Evolutionary conservation across 2,888 invertebrate genomes (phyloP), one percentile per base, ranked within the genome.

Genomic region (Galerucella nymphaeae): DNA sequence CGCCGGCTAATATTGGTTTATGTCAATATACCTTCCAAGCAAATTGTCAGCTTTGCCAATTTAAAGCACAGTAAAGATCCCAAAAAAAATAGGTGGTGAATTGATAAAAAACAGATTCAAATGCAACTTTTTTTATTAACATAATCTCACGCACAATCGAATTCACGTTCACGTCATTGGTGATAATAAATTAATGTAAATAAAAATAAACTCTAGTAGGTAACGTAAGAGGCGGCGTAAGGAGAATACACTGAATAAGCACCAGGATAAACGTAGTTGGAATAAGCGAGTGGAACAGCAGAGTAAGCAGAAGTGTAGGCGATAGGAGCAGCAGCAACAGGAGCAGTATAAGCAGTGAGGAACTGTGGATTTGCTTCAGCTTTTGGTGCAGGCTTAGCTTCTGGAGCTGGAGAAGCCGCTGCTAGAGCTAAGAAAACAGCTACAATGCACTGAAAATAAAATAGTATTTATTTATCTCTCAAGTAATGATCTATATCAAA

Each of bases 211-310:
- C 10, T 53, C 11, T 53, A 53, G 53, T 53, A 53, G 9, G 53
- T 9, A 16, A 53, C 10, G 53, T 16, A 9, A 53, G 53, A 18
- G n/a, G 67, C 41, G 1, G 59, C 16, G 13, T 67, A 67, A 8
- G 67, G 67, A 13, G 67, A 67, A 50, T 67, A 67, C 8, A 45
- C 58, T 14, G 67, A 67, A 38, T 67, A 67, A n/a, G 59, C 67
- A 38, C 67, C 30, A 18, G 67, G 18, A 18, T 67, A 67, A n/a
- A 59, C 59, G 14, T 67, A 67, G 20, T 42, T 67, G 13, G 67
- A 61, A 61, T 67, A 67, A 11, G 67, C 67, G 23, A 67, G 14
- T 14, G 67, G 67, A 45, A 48, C 66, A 50, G 59, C 67, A 10
- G 67, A 18, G n/a, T 67, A 67, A 2, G 67, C 59, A n/a, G 67